These are phyloP conservation scores for Cheilosia vernalis DNA, from an alignment of 2,888 invertebrate genomes.

Conservation along the genomic window DNA sequence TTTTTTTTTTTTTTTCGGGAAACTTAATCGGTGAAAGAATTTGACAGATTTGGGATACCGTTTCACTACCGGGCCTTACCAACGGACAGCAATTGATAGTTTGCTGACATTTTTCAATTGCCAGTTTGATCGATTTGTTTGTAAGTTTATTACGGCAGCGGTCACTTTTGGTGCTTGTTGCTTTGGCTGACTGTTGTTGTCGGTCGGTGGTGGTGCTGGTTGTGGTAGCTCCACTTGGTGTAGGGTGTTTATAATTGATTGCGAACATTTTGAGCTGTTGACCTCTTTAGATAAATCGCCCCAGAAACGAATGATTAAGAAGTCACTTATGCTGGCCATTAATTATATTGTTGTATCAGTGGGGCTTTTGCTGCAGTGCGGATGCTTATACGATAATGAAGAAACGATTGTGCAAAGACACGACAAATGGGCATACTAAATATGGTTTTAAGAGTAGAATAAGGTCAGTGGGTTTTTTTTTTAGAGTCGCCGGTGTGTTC, in stretches of 20 bases:
- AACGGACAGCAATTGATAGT: slow-evolving; percentile 57
- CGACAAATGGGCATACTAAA: neutral
- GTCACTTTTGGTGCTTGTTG: slow-evolving; percentile 19
- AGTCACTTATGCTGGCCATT: slow-evolving; percentile 65
- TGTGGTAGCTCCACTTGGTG: neutral
- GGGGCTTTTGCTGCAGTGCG: slow-evolving; percentile 7
- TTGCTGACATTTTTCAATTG: slow-evolving; percentile 72
- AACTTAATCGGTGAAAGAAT: slow-evolving; percentile 70
- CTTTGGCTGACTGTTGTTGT: slow-evolving; percentile 22
- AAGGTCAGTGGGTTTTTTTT: too few relatives aligned
- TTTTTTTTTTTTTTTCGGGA: slow-evolving; percentile 26
- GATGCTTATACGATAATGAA: neutral
- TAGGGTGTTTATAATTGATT: slow-evolving; percentile 66
- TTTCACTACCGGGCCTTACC: slow-evolving; percentile 34
- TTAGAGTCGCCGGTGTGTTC: too few relatives aligned
- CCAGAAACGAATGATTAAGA: slow-evolving; percentile 64
- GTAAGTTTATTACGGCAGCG: slow-evolving; percentile 55
- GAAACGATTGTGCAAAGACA: neutral
- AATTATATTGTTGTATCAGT: slow-evolving; percentile 38
- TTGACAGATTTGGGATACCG: slow-evolving; percentile 71
- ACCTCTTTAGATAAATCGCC: slow-evolving; percentile 66
- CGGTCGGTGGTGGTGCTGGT: neutral
- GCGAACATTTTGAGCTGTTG: slow-evolving; percentile 63
- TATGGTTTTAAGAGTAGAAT: too few relatives aligned
- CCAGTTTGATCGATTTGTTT: slow-evolving; percentile 71